phyloP scores from a whole-genome alignment of 2,113 vertebrate genomes.

The Callithrix jacchus region DNA sequence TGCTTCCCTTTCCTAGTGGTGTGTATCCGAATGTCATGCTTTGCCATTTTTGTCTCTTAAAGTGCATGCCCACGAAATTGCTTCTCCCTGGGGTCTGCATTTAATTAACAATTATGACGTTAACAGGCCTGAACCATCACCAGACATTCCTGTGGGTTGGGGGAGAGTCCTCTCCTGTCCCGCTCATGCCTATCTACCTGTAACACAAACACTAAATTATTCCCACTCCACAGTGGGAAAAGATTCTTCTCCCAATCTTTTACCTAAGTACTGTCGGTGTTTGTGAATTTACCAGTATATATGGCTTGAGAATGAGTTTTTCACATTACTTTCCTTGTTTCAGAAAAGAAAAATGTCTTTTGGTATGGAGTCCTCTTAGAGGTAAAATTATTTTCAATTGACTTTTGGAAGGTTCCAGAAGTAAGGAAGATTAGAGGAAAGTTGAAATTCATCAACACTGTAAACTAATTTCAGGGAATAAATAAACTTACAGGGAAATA shows the following conservation, averaged over 20 bases:
- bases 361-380: not conserved
- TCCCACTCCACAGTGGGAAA: not conserved
- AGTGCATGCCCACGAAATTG: too few relatives aligned
- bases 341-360: not conserved
- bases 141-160: too few relatives aligned
- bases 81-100: too few relatives aligned
- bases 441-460: not conserved
- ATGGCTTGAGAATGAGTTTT: slow-evolving; percentile 19
- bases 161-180: too few relatives aligned
- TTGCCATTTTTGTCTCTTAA: too few relatives aligned
- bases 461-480: not conserved
- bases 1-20: too few relatives aligned
- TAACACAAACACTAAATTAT: slow-evolving; percentile 36
- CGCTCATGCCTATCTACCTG: not conserved
- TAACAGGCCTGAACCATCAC: too few relatives aligned
- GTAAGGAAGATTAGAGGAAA: not conserved
- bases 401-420: not conserved
- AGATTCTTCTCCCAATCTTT: slow-evolving; percentile 8
- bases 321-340: slow-evolving; percentile 32
- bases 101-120: too few relatives aligned
- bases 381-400: not conserved
- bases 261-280: not conserved
- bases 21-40: too few relatives aligned
- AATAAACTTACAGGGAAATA: not conserved
- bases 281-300: not conserved